Conservation (phyloP, 2,113 vertebrate species). For the Polypterus bichir region DNA sequence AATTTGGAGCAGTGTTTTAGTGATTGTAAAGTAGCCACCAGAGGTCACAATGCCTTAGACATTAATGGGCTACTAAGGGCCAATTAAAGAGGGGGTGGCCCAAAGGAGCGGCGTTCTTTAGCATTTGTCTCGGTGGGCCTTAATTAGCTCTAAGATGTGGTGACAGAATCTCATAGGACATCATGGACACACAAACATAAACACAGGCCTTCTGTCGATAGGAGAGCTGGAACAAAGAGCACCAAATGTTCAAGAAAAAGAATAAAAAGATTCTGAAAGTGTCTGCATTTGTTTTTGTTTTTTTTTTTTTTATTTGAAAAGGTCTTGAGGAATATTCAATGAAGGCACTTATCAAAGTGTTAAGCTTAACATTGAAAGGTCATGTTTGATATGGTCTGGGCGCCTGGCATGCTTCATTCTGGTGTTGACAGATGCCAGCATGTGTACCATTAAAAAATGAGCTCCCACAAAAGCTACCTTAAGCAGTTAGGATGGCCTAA, state of each 20-base stretch:
- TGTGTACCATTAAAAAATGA: no score
- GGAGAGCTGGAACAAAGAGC: conserved; percentile 14
- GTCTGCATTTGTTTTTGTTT: not conserved
- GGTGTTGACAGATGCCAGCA: no score
- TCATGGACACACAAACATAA: conserved; percentile 29
- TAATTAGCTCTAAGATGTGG: conserved; percentile 42
- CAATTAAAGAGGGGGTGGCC: conserved; percentile 43
- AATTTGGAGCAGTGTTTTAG: conserved; percentile 31
- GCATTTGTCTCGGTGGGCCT: conserved; percentile 22
- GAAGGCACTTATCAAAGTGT: no score
- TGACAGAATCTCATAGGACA: conserved; percentile 41
- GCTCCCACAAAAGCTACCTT: no score
- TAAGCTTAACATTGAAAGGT: no score
- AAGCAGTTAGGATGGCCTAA: no score
- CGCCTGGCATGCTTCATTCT: no score
- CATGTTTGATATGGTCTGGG: no score
- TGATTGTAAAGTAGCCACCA: conserved; percentile 45
- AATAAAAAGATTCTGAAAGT: not conserved
- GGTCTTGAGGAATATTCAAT: no score
- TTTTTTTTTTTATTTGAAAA: not conserved
- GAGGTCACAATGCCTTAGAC: conserved; percentile 35
- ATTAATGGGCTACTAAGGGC: conserved; percentile 37
- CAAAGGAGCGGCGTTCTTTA: conserved; percentile 28
- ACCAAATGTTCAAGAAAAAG: not conserved
- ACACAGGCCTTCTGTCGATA: conserved; percentile 5